These are phyloP conservation scores for Halictus quadricinctus DNA, from an alignment of 2,888 invertebrate genomes.

Conservation along the genomic window DNA sequence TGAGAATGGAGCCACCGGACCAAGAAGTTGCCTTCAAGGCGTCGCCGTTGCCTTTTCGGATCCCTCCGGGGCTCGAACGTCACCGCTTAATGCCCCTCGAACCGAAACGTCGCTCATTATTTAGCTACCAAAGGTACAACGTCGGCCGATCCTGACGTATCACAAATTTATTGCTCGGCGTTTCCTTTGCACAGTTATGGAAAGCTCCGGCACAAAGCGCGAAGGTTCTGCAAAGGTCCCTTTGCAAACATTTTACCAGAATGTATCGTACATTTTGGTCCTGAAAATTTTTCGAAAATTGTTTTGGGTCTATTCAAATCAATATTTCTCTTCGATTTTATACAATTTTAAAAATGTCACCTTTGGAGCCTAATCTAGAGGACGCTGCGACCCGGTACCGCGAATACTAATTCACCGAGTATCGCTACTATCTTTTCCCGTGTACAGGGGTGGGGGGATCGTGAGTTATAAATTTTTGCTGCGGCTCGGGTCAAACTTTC, in stretches of 20 bases:
- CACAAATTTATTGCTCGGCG: not conserved
- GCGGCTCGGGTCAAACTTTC: slow-evolving; percentile 56
- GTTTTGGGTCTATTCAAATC: not conserved
- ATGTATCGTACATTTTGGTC: not conserved
- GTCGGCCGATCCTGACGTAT: not conserved
- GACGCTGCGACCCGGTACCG: too few relatives aligned
- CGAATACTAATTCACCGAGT: not conserved
- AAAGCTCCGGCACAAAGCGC: not conserved
- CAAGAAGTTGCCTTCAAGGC: slow-evolving; percentile 61
- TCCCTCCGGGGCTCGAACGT: slow-evolving; percentile 5
- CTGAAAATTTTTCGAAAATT: not conserved
- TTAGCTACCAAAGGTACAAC: not conserved
- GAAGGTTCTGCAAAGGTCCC: not conserved
- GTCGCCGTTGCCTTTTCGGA: slow-evolving; percentile 47
- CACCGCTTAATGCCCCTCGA: slow-evolving; percentile 36
- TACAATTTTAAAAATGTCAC: too few relatives aligned
- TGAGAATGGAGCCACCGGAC: slow-evolving; percentile 62
- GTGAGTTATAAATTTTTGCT: slow-evolving; percentile 50
- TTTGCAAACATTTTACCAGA: not conserved
- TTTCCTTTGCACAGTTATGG: not conserved
- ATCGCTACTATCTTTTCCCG: not conserved
- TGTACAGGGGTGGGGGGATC: slow-evolving; percentile 30
- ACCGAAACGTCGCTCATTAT: not conserved
- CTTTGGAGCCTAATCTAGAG: too few relatives aligned
- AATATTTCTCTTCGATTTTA: too few relatives aligned